Evolutionary conservation across 2,797 vertebrate genomes (phyloP).

Genomic region (Rhinophrynus dorsalis): DNA sequence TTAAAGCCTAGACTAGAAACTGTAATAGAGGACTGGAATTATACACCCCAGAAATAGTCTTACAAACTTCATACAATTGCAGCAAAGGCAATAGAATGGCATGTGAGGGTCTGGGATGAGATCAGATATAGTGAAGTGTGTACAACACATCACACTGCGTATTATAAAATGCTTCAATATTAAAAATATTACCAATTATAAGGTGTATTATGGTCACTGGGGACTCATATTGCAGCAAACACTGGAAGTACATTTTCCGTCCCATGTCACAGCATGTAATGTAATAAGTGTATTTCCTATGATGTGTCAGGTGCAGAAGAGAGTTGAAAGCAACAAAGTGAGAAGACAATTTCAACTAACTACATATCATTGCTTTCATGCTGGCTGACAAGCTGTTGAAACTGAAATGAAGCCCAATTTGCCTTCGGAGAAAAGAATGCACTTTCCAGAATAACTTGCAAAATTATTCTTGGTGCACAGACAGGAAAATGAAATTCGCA

Average conservation of each 20-base stretch:
- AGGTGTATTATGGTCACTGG: no score
- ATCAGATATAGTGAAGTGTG: no score
- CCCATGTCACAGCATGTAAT: conserved; percentile 15
- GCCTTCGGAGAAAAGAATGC: conserved; percentile 52
- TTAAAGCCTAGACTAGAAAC: no score
- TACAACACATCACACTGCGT: no score
- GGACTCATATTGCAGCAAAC: not conserved
- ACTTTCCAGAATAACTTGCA: conserved; percentile 41
- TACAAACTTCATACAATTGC: no score
- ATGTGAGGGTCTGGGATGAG: no score
- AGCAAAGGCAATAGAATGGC: no score
- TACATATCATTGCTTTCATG: conserved; percentile 48
- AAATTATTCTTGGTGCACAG: conserved; percentile 45
- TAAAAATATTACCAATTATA: no score
- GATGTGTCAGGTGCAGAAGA: conserved; percentile 47
- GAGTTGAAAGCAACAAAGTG: conserved; percentile 50
- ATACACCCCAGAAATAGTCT: no score
- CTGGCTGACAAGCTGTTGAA: conserved; percentile 53
- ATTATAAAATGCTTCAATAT: no score
- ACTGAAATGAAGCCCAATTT: conserved; percentile 47
- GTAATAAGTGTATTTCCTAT: conserved; percentile 46
- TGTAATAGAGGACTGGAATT: no score
- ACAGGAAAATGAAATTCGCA: conserved; percentile 48
- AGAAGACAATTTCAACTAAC: conserved; percentile 57
- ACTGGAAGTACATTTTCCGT: not conserved